A percentile compares a stretch with the other conserved stretches of the same genome.
Conservation (phyloP, 2,888 invertebrate species). For the Acleris emargana region DNA sequence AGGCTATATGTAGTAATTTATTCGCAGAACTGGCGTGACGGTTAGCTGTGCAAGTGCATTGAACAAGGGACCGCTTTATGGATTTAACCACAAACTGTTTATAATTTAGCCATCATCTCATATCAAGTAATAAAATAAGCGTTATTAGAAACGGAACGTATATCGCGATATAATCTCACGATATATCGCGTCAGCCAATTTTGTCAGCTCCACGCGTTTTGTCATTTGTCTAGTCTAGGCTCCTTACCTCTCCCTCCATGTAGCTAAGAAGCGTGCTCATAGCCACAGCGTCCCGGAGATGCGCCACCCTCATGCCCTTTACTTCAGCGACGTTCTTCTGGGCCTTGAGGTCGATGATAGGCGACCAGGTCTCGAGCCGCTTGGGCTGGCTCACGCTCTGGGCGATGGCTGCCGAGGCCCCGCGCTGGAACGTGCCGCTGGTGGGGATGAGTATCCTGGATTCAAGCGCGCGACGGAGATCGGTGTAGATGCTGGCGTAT, state of each 20-base stretch:
- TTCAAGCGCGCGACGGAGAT: slow-evolving; percentile 86
- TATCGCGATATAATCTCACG: no score
- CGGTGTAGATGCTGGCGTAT: slow-evolving; percentile 88
- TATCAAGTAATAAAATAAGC: no score
- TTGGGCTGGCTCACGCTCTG: slow-evolving; percentile 84
- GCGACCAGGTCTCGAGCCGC: slow-evolving; percentile 87
- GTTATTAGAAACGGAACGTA: no score
- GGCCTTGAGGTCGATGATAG: slow-evolving; percentile 93
- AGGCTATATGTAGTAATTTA: no score
- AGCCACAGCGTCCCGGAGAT: slow-evolving; percentile 94
- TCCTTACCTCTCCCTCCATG: slow-evolving; percentile 58
- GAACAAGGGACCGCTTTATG: no score
- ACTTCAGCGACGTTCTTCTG: slow-evolving; percentile 92
- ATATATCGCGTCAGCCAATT: no score
- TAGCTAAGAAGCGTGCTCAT: slow-evolving; percentile 92
- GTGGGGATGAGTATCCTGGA: slow-evolving; percentile 87
- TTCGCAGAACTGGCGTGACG: no score
- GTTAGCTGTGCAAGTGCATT: no score
- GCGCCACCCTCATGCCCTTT: slow-evolving; percentile 92
- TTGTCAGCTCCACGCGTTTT: no score
- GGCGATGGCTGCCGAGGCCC: slow-evolving; percentile 88
- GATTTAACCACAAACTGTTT: no score
- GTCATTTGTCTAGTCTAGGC: no score
- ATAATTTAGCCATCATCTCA: no score
- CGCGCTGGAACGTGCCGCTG: slow-evolving; percentile 87